Percentiles rank a stretch among this genome's conserved stretches.
phyloP scores from a whole-genome alignment of 2,888 invertebrate genomes.

The Zelleria hepariella region DNA sequence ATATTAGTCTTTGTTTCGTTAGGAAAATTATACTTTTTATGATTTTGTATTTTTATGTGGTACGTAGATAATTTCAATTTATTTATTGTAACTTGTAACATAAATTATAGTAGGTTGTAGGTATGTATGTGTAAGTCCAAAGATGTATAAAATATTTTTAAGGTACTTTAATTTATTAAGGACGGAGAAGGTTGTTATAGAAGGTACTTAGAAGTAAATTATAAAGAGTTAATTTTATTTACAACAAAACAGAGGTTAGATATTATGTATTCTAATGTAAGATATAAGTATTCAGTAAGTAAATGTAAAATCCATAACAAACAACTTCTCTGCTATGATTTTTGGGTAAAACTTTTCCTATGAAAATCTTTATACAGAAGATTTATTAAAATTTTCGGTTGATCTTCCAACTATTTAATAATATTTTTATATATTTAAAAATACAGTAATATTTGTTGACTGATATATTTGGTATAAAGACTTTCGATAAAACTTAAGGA shows the following conservation, averaged over 20 bases:
- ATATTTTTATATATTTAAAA: no score
- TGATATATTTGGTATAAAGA: no score
- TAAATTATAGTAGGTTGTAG: background rate
- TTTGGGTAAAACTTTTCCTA: no score
- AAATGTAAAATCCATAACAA: background rate
- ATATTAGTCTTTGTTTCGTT: no score
- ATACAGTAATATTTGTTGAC: no score
- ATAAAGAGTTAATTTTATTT: background rate
- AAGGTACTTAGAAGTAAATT: background rate
- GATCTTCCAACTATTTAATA: no score
- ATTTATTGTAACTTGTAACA: background rate
- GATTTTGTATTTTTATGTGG: background rate
- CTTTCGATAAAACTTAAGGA: no score
- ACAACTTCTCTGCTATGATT: no score
- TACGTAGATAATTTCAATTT: background rate
- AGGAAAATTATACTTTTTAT: no score
- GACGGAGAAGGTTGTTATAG: background rate
- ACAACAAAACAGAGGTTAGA: background rate
- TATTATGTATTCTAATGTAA: background rate
- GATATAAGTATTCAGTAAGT: no score
- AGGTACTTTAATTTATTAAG: background rate
- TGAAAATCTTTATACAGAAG: no score
- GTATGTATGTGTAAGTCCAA: background rate
- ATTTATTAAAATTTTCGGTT: no score
- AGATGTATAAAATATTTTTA: background rate